Evolutionary conservation across 2,113 vertebrate genomes (phyloP).

Genomic region (Manacus vitellinus): DNA sequence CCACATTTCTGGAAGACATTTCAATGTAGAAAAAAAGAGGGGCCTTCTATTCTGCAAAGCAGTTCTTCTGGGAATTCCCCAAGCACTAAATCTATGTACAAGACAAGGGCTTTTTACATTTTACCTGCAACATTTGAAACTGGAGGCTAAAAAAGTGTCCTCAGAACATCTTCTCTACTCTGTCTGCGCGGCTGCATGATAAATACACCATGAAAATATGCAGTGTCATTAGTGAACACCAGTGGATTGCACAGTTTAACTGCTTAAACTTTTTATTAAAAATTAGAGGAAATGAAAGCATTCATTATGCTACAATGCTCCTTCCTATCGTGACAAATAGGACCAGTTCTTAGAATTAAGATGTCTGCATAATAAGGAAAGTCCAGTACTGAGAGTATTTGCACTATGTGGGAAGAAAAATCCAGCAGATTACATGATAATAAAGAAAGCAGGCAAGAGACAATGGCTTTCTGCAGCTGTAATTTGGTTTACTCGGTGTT

Average conservation of each 20-base stretch:
- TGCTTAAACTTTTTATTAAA: slow-evolving; percentile 66
- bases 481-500: slow-evolving; percentile 1
- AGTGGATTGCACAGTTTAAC: slow-evolving; percentile 57
- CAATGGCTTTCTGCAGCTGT: neutral
- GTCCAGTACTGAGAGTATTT: neutral
- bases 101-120: neutral
- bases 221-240: slow-evolving; percentile 50
- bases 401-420: neutral
- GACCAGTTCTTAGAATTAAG: slow-evolving; percentile 31
- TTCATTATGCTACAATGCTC: slow-evolving; percentile 53
- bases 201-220: slow-evolving; percentile 58
- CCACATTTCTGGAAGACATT: neutral
- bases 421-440: slow-evolving; percentile 1
- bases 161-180: neutral
- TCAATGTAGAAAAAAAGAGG: neutral
- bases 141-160: neutral
- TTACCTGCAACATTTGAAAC: neutral
- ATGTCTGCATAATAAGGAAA: neutral
- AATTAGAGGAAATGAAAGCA: slow-evolving; percentile 53
- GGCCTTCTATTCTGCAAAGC: neutral
- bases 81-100: neutral
- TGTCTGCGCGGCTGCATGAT: slow-evolving; percentile 21
- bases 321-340: slow-evolving; percentile 55
- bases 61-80: neutral
- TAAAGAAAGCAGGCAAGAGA: neutral